Conservation (phyloP, 2,113 vertebrate genomes). For the Pseudorasbora parva region DNA sequence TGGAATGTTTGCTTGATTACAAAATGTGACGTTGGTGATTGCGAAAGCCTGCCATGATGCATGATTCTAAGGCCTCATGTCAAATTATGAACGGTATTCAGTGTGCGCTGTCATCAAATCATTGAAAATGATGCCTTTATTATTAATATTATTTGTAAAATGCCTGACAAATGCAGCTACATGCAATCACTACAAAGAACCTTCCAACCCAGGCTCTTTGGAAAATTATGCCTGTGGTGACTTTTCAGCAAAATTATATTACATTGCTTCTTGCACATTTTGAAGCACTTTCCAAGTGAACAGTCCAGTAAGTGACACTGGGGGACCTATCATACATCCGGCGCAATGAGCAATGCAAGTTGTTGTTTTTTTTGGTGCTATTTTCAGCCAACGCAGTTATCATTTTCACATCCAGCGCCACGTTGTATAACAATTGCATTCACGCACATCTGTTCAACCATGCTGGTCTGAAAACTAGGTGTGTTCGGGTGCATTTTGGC, state of each 20-base stretch:
- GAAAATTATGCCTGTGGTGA: neutral
- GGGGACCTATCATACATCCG: too few relatives aligned
- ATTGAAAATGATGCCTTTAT: neutral
- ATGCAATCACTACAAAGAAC: neutral
- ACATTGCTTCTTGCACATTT: neutral
- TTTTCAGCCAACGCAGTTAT: too few relatives aligned
- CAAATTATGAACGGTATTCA: conserved; percentile 4
- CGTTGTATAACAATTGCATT: too few relatives aligned
- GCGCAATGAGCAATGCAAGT: too few relatives aligned
- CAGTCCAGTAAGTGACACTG: neutral
- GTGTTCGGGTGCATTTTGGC: too few relatives aligned
- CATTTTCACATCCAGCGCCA: too few relatives aligned
- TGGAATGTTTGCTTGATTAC: neutral
- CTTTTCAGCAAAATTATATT: neutral
- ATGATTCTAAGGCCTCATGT: neutral
- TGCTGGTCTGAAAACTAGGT: too few relatives aligned
- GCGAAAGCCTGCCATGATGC: neutral
- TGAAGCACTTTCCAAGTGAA: neutral
- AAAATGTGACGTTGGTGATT: neutral
- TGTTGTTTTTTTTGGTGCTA: too few relatives aligned
- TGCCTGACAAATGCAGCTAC: neutral
- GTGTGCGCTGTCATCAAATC: neutral
- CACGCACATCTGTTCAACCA: too few relatives aligned
- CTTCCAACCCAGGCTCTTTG: neutral
- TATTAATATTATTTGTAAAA: neutral